Conservation (phyloP, 1,140 invertebrate species). For the Drosophila arawakana region DNA sequence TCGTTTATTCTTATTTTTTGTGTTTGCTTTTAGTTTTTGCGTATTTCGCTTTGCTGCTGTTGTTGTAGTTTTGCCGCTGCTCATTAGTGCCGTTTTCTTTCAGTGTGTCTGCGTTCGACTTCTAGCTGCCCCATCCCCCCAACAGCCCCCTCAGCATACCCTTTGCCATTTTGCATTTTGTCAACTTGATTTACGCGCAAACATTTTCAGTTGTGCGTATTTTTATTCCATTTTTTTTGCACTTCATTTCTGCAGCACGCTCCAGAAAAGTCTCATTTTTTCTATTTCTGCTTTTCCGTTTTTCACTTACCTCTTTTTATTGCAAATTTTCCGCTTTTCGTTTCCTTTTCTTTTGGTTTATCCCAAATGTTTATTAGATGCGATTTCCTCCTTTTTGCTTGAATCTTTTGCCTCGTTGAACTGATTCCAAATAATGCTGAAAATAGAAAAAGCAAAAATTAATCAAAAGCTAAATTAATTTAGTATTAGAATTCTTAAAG, state of each 20-base stretch:
- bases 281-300: conserved; percentile 28
- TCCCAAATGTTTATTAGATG: conserved; percentile 30
- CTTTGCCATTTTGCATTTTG: conserved; percentile 61
- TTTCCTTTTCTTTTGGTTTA: conserved; percentile 33
- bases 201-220: conserved; percentile 54
- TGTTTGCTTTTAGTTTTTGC: conserved; percentile 68
- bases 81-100: conserved; percentile 75
- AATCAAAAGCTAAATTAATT: conserved; percentile 1
- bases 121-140: not conserved
- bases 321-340: conserved; percentile 23
- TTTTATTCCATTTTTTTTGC: conserved; percentile 40
- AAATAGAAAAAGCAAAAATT: conserved; percentile 9
- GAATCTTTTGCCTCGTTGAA: conserved; percentile 8
- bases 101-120: conserved; percentile 21
- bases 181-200: conserved; percentile 79
- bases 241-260: conserved; percentile 35
- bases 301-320: conserved; percentile 38
- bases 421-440: conserved; percentile 26
- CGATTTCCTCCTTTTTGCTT: conserved; percentile 18
- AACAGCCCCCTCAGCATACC: not conserved
- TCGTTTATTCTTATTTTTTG: conserved; percentile 26
- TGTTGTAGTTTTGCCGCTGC: conserved; percentile 42
- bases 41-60: conserved; percentile 59
- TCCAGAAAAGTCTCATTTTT: conserved; percentile 16
- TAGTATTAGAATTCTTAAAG: not conserved